A percentile compares a stretch with the other conserved stretches of the same genome.
Evolutionary conservation across 35 echinoderm and acorn worm species (phyloP).

Genomic region (Ptychodera flava): DNA sequence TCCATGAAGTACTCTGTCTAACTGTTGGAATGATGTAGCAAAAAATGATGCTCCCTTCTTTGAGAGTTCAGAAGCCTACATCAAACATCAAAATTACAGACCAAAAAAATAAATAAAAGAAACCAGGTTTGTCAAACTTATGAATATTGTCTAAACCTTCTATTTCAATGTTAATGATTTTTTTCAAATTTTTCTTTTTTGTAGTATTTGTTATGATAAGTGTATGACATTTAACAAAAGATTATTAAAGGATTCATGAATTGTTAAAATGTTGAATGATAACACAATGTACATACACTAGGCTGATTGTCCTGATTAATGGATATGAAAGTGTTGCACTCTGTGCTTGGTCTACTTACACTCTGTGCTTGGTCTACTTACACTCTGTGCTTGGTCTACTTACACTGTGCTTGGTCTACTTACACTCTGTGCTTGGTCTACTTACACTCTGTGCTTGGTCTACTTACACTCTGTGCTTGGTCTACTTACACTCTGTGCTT

Average conservation of each 20-base stretch:
- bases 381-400: neutral
- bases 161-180: neutral
- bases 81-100: conserved; percentile 42
- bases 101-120: conserved; percentile 2
- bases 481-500: too few species aligned
- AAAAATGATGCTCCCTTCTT: conserved; percentile 26
- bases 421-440: too few species aligned
- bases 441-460: too few species aligned
- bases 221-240: neutral
- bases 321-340: too few species aligned
- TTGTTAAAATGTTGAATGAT: neutral
- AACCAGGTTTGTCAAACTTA: neutral
- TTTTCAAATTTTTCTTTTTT: neutral
- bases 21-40: conserved; percentile 37
- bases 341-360: too few species aligned
- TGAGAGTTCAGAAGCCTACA: neutral
- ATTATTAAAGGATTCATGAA: neutral
- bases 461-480: too few species aligned
- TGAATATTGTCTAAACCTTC: neutral
- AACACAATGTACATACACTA: too few species aligned
- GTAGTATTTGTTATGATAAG: neutral
- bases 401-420: neutral
- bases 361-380: neutral
- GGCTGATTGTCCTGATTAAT: too few species aligned
- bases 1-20: conserved; percentile 66